Base-by-base conservation (phyloP, 1,140 invertebrate genomes). In the Drosophila santomea region DNA sequence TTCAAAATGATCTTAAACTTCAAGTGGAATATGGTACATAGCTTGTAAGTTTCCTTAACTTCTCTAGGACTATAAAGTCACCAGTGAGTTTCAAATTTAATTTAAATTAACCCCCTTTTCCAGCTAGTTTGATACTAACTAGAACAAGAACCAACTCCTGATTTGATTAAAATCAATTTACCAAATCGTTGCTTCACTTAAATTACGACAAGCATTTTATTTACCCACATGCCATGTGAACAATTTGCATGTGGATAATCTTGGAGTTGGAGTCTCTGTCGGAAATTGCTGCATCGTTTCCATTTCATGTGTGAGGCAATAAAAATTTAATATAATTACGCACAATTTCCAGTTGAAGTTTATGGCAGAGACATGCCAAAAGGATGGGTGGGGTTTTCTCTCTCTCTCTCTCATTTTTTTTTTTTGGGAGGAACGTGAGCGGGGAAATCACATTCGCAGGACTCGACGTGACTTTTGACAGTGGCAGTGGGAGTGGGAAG, bases 301-400 rank as follows among this genome's bases (percentile, higher is more conserved):
- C 69, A 71, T 78, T 86, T 78, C 77, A 74, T 64, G 62, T 86
- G 80, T 45, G 35, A 32, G 45, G 55, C 66, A 76, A 88, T 88
- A 88, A 88, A 88, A 88, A 88, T 88, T 89, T 88, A 79, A 88
- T 89, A 88, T 88, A 88, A 88, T 88, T 88, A 88, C 83, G 84
- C 83, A 88, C 84, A 88, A 83, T 88, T 89, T 88, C 59, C 84
- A 89, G 84, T 71, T 83, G 62, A 89, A 88, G 71, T 88, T 88
- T 88, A 89, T 89, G 83, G 72, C 43, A 66, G 63, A 73, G 47
- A 74, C 41, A 74, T 60, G 74, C 62, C 57, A 45, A 10, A 32
- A 32, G 39, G 36, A 11, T 47, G 7, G 54, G n/a, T 28, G 55
- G 55, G 15, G 32, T 4, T 28, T 23, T 47, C 17, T 25, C 25